Conservation (phyloP, 2,888 invertebrate genomes). For the Doris montereyensis region DNA sequence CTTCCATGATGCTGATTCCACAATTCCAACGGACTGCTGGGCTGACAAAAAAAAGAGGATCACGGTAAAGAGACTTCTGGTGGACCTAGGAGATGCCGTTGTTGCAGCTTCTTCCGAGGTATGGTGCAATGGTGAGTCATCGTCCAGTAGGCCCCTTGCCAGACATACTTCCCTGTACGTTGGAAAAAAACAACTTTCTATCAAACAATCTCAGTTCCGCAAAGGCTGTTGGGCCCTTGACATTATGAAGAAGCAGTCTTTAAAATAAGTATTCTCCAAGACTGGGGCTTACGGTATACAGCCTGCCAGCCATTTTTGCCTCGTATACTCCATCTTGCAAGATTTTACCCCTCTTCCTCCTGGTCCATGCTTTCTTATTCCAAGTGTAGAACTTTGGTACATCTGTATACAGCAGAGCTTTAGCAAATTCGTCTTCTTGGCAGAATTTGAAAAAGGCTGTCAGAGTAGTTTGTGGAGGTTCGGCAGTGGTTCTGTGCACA, state of each 20-base stretch:
- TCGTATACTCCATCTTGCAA: not conserved
- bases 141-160: constrained; percentile 1
- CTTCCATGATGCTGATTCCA: not conserved
- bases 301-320: not conserved
- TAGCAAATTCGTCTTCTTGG: not conserved
- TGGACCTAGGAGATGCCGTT: not conserved
- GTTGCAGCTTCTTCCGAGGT: not conserved
- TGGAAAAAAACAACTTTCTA: not conserved
- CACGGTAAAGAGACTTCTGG: not conserved
- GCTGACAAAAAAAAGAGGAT: not conserved
- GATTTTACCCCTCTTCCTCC: not conserved
- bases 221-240: not conserved
- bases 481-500: too few species aligned
- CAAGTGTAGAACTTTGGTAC: not conserved
- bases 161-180: constrained; percentile 4
- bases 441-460: not conserved
- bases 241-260: not conserved
- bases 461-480: too few species aligned
- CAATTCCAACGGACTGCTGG: not conserved
- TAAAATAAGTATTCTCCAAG: not conserved
- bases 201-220: not conserved
- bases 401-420: not conserved
- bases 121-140: not conserved
- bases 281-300: not conserved
- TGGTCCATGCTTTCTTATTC: not conserved